Conservation (phyloP, 2,888 invertebrate genomes). For the Fabriciana adippe region DNA sequence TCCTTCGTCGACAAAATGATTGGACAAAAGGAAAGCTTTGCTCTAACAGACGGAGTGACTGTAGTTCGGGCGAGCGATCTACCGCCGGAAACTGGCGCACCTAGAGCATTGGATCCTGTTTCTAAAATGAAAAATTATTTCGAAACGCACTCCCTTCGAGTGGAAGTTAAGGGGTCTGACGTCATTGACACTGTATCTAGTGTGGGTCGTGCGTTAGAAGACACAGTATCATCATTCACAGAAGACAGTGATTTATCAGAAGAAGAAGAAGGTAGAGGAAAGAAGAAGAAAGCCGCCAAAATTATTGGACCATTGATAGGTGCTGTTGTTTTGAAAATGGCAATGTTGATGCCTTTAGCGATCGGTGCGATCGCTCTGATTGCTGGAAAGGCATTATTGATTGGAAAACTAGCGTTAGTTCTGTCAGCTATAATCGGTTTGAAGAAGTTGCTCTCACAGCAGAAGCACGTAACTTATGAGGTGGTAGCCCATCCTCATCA, state of each 20-base stretch:
- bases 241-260: slow-evolving; percentile 84
- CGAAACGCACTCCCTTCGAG: slow-evolving; percentile 90
- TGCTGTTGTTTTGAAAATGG: slow-evolving; percentile 89
- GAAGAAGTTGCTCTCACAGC: slow-evolving; percentile 90
- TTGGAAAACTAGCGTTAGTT: slow-evolving; percentile 92
- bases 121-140: slow-evolving; percentile 89
- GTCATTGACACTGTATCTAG: slow-evolving; percentile 90
- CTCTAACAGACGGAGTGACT: slow-evolving; percentile 91
- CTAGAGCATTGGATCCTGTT: slow-evolving; percentile 87
- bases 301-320: slow-evolving; percentile 89
- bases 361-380: slow-evolving; percentile 92
- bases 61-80: slow-evolving; percentile 89
- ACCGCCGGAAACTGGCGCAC: slow-evolving; percentile 88
- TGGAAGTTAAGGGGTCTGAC: slow-evolving; percentile 92
- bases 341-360: slow-evolving; percentile 89
- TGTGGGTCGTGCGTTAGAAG: slow-evolving; percentile 90
- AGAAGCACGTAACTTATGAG: slow-evolving; percentile 94
- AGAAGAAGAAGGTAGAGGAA: slow-evolving; percentile 89
- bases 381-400: slow-evolving; percentile 91
- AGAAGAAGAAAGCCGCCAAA: slow-evolving; percentile 91
- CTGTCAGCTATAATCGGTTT: slow-evolving; percentile 91
- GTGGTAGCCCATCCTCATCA: slow-evolving; percentile 93
- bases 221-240: slow-evolving; percentile 85
- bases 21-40: slow-evolving; percentile 89
- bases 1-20: slow-evolving; percentile 93